These are phyloP conservation scores for Tetragonula carbonaria DNA, from an alignment of 2,888 invertebrate genomes.

Conservation along the genomic window DNA sequence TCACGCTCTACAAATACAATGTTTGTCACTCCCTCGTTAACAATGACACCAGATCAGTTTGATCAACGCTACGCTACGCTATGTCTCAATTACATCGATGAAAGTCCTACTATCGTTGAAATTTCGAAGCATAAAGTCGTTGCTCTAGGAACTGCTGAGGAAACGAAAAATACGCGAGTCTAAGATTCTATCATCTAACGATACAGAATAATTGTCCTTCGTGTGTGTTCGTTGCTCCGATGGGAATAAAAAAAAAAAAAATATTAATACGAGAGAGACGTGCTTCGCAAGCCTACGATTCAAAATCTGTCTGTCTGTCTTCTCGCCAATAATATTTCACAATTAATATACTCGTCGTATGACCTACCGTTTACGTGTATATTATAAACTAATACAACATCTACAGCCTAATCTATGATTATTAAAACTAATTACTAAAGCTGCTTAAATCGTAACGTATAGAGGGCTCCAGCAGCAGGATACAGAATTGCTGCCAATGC, in stretches of 20 bases:
- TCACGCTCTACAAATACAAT: constrained; percentile 17
- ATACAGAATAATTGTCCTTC: background rate
- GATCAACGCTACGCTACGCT: constrained; percentile 2
- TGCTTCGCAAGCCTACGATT: constrained; percentile 5
- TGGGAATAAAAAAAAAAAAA: too few species aligned
- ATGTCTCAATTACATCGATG: background rate
- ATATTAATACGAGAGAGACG: constrained; percentile 20
- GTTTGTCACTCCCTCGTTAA: constrained; percentile 11
- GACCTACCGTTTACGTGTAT: background rate
- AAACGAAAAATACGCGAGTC: background rate
- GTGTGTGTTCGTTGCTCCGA: constrained; percentile 25
- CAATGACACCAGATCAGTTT: constrained; percentile 18
- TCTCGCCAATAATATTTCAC: constrained; percentile 7
- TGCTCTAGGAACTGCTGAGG: constrained; percentile 17
- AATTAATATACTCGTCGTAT: constrained; percentile 20
- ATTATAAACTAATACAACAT: constrained; percentile 27
- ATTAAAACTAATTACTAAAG: constrained; percentile 40
- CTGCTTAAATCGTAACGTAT: constrained; percentile 63
- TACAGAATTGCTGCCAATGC: constrained; percentile 57
- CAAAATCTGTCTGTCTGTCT: background rate
- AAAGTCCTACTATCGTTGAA: background rate
- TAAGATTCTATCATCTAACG: constrained; percentile 12
- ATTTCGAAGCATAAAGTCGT: background rate
- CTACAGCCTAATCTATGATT: constrained; percentile 5
- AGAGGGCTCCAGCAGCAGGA: constrained; percentile 71